Evolutionary conservation across 2,113 vertebrate species (phyloP).

Genomic region (Podarcis muralis): DNA sequence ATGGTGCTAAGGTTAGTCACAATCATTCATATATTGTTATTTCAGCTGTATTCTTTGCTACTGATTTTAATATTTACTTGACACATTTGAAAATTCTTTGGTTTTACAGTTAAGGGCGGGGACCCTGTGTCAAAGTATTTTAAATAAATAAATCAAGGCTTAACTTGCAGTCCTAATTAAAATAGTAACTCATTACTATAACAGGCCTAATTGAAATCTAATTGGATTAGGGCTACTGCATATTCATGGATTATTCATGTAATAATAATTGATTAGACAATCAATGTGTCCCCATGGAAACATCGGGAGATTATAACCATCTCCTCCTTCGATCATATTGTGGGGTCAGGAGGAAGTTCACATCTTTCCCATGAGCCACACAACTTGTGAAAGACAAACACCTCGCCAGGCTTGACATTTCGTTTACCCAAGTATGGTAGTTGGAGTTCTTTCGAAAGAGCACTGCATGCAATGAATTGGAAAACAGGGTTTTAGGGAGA

Average conservation of each 20-base stretch:
- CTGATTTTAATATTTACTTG: background rate
- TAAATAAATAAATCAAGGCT: background rate
- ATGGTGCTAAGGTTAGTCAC: background rate
- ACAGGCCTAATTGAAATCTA: background rate
- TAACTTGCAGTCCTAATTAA: background rate
- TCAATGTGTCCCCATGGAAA: background rate
- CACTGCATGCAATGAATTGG: background rate
- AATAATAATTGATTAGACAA: background rate
- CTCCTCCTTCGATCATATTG: background rate
- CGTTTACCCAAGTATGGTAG: background rate
- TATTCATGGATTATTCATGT: slow-evolving; percentile 1
- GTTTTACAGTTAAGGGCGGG: background rate
- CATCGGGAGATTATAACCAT: background rate
- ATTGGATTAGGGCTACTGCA: background rate
- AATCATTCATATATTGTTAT: background rate
- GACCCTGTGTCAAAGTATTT: background rate
- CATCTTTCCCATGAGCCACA: background rate
- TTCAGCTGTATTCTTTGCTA: background rate
- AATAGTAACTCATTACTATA: background rate
- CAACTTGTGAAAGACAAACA: background rate
- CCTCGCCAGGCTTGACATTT: background rate
- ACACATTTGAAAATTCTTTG: background rate
- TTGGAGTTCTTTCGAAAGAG: background rate
- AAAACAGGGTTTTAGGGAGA: background rate
- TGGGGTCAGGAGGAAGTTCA: background rate